phyloP scores from a whole-genome alignment of 2,797 vertebrate species.

The Cacajao melanocephalus region DNA sequence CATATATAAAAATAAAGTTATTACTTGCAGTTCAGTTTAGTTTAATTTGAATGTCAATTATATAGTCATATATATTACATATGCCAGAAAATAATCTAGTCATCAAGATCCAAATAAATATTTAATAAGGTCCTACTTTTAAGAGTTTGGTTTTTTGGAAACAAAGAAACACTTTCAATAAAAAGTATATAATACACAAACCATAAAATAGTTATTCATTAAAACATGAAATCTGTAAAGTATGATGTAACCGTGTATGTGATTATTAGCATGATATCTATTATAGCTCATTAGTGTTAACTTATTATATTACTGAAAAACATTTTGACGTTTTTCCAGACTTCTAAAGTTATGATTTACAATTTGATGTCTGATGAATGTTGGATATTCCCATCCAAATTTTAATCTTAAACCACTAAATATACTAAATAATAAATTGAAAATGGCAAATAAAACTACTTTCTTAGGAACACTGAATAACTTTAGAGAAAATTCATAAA shows the following conservation, averaged over 20 bases:
- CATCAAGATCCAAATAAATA: background rate
- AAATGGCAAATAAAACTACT: background rate
- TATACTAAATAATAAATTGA: background rate
- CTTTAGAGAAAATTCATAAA: background rate
- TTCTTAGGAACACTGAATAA: background rate
- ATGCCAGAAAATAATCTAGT: background rate
- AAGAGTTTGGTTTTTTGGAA: background rate
- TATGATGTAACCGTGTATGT: background rate
- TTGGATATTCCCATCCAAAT: background rate
- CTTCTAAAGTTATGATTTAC: background rate
- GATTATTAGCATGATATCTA: background rate
- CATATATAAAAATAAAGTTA: background rate
- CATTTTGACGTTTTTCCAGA: background rate
- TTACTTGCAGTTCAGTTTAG: background rate
- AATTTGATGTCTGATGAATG: background rate
- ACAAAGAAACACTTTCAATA: background rate
- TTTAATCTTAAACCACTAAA: background rate
- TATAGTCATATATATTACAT: background rate
- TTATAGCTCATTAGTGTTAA: background rate
- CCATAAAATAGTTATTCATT: background rate
- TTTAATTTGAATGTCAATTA: background rate
- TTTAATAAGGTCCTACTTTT: background rate
- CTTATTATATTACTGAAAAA: background rate
- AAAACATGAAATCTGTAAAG: background rate
- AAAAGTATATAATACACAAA: background rate